phyloP scores from a whole-genome alignment of 2,113 vertebrate species.

The Nannospalax galili region DNA sequence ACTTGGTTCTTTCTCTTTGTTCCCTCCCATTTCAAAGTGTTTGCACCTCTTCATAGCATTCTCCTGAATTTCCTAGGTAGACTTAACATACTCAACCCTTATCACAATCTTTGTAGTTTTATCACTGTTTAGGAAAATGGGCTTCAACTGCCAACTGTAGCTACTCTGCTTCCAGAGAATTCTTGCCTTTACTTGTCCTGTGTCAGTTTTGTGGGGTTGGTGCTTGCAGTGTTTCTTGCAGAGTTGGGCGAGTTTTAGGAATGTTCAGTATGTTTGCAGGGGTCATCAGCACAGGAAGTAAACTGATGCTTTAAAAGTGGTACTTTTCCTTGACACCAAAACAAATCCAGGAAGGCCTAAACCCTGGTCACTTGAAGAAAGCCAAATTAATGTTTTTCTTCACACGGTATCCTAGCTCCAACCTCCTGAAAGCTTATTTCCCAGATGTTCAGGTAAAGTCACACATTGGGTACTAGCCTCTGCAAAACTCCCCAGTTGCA shows the following conservation, averaged over 20 bases:
- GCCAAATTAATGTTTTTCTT: constrained; percentile 99
- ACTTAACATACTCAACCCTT: neutral
- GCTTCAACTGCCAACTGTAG: neutral
- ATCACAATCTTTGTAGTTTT: neutral
- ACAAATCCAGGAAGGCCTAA: constrained; percentile 95
- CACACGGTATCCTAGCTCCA: constrained; percentile 96
- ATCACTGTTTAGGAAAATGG: no score
- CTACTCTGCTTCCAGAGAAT: neutral
- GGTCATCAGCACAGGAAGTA: neutral
- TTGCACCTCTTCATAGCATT: neutral
- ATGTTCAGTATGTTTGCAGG: neutral
- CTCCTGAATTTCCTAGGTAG: neutral
- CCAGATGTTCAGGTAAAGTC: constrained; percentile 94
- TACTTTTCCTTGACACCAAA: constrained; percentile 89
- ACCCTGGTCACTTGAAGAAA: constrained; percentile 96
- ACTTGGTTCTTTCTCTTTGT: no score
- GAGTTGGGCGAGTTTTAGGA: neutral
- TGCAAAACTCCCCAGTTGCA: neutral
- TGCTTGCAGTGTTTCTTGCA: no score
- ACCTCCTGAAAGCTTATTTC: constrained; percentile 94
- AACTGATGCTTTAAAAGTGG: neutral
- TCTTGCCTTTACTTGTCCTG: neutral
- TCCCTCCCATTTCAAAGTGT: neutral
- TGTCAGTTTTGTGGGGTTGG: no score
- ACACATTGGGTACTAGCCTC: neutral